A percentile compares a stretch with the other conserved stretches of the same genome.
These are phyloP conservation scores for Cryptoprocta ferox DNA, from an alignment of 2,797 vertebrate species.

Conservation along the genomic window DNA sequence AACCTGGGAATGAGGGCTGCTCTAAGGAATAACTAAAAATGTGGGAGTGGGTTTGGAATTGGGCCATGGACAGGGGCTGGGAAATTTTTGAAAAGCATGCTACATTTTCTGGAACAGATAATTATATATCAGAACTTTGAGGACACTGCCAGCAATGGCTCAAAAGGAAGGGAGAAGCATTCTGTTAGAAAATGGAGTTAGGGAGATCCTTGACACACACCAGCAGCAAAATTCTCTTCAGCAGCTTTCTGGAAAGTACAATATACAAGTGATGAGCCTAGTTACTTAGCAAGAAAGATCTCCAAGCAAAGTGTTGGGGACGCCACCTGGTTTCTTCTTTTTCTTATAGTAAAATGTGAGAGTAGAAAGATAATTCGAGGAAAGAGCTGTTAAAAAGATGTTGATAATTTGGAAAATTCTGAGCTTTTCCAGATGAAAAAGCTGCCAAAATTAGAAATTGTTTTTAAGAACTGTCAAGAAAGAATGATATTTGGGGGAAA, in stretches of 20 bases:
- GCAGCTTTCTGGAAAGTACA: neutral
- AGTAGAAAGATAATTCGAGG: neutral
- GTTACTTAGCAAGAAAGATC: neutral
- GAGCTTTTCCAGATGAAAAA: neutral
- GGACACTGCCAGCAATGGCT: neutral
- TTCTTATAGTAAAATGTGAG: neutral
- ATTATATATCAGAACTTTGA: neutral
- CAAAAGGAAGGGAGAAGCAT: neutral
- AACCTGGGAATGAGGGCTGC: neutral
- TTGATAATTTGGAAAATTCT: neutral
- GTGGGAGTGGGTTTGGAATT: neutral
- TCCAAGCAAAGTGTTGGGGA: neutral
- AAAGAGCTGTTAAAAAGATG: neutral
- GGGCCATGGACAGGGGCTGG: neutral
- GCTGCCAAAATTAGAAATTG: neutral
- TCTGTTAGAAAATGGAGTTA: neutral
- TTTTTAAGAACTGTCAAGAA: neutral
- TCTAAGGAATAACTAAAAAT: neutral
- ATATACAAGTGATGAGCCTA: neutral
- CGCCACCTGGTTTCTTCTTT: neutral
- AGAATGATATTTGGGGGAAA: neutral
- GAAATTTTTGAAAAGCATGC: neutral
- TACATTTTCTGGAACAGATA: neutral
- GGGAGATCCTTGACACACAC: neutral
- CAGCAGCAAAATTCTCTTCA: neutral